phyloP scores from a whole-genome alignment of 2,113 vertebrate species.

The Alexandromys fortis region DNA sequence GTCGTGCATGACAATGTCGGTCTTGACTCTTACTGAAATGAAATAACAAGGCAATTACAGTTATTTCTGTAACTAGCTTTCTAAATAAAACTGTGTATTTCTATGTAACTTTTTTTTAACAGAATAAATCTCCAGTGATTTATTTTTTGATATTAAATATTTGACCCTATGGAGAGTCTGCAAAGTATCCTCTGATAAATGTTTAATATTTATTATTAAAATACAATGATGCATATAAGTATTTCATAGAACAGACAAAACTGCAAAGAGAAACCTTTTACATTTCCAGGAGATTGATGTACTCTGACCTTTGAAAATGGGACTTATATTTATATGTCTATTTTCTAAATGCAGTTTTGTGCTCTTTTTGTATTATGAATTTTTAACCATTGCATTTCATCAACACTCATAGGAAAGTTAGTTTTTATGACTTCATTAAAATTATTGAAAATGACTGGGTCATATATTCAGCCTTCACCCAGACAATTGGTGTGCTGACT shows the following conservation, averaged over 20 bases:
- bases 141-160: too few relatives aligned
- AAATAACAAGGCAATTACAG: constrained; percentile 1
- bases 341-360: constrained; percentile 22
- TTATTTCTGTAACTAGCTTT: background rate
- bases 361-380: constrained; percentile 24
- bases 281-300: background rate
- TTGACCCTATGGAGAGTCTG: background rate
- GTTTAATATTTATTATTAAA: constrained; percentile 15
- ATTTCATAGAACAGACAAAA: constrained; percentile 36
- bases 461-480: background rate
- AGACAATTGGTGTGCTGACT: background rate
- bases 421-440: background rate
- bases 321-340: background rate
- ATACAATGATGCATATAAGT: background rate
- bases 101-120: constrained; percentile 18
- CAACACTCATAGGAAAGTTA: background rate
- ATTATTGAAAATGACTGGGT: background rate
- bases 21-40: constrained; percentile 6
- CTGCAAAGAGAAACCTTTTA: constrained; percentile 1
- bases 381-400: constrained; percentile 16
- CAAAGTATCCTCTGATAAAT: constrained; percentile 36
- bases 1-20: background rate
- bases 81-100: background rate
- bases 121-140: background rate
- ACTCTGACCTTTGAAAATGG: constrained; percentile 14